Conservation (phyloP, 2,888 invertebrate genomes). For the Cyrtodaria siliqua region DNA sequence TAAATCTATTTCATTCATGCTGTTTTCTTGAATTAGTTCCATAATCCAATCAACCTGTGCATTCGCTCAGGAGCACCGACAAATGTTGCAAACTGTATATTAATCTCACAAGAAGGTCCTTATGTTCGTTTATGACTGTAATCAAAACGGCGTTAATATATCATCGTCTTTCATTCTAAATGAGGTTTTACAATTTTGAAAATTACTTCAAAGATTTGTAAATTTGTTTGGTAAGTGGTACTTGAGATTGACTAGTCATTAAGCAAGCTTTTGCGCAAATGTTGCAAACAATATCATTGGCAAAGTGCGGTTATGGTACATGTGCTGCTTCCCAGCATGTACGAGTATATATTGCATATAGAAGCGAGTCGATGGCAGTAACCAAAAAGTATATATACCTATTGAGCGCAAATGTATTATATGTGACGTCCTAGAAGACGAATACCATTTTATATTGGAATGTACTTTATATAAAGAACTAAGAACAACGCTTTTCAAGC, state of each 20-base stretch:
- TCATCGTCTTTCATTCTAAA: slow-evolving; percentile 35
- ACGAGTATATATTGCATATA: too few relatives aligned
- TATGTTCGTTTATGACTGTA: slow-evolving; percentile 3
- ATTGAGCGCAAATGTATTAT: too few relatives aligned
- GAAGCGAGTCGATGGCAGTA: too few relatives aligned
- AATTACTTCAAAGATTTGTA: slow-evolving; percentile 53
- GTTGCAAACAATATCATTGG: too few relatives aligned
- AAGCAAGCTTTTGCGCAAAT: slow-evolving; percentile 4
- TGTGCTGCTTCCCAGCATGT: too few relatives aligned
- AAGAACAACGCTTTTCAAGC: too few relatives aligned
- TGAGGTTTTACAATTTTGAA: slow-evolving; percentile 49
- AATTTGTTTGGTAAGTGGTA: slow-evolving; percentile 42
- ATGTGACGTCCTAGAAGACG: too few relatives aligned
- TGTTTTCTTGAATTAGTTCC: background rate
- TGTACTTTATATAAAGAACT: too few relatives aligned
- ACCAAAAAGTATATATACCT: too few relatives aligned
- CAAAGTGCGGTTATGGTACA: too few relatives aligned
- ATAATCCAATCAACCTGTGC: background rate
- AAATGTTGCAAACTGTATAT: background rate
- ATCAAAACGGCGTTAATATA: slow-evolving; percentile 48
- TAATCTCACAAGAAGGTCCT: slow-evolving; percentile 2
- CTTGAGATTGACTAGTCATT: slow-evolving; percentile 36
- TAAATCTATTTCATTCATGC: background rate
- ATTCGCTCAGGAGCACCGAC: background rate
- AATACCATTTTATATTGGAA: too few relatives aligned